Conservation (phyloP, 2,113 vertebrate genomes). For the Dipodomys ordii region DNA sequence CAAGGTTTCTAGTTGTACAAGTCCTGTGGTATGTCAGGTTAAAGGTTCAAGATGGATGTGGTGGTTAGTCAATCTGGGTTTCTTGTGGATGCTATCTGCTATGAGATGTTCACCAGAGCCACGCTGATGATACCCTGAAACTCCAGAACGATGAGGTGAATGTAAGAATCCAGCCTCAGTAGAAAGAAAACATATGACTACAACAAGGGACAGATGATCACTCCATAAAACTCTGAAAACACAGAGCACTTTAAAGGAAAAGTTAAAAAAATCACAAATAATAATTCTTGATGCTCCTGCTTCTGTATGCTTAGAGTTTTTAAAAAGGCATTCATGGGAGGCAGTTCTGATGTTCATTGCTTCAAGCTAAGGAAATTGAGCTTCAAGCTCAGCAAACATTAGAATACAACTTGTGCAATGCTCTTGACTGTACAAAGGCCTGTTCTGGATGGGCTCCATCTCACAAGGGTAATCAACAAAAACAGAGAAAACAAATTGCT, state of each 20-base stretch:
- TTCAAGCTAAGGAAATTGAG: neutral
- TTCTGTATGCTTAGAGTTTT: neutral
- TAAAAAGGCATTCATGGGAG: neutral
- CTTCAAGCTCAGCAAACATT: conserved; percentile 19
- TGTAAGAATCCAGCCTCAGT: neutral
- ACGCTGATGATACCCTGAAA: neutral
- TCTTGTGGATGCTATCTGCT: neutral
- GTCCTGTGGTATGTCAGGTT: neutral
- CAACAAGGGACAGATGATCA: neutral
- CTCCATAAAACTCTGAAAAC: neutral
- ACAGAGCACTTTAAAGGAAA: neutral
- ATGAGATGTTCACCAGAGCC: neutral
- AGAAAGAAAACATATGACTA: neutral
- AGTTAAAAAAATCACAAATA: neutral
- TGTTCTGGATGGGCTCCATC: neutral
- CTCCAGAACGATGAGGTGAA: neutral
- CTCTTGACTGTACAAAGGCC: neutral
- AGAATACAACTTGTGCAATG: neutral
- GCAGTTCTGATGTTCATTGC: neutral
- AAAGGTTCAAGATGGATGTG: neutral
- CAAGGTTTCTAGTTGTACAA: neutral
- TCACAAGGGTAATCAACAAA: neutral
- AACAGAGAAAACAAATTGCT: neutral
- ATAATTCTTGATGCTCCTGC: neutral
- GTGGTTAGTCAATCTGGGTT: neutral